phyloP scores from a whole-genome alignment of 2,888 invertebrate genomes.

The Polylopha cassiicola region DNA sequence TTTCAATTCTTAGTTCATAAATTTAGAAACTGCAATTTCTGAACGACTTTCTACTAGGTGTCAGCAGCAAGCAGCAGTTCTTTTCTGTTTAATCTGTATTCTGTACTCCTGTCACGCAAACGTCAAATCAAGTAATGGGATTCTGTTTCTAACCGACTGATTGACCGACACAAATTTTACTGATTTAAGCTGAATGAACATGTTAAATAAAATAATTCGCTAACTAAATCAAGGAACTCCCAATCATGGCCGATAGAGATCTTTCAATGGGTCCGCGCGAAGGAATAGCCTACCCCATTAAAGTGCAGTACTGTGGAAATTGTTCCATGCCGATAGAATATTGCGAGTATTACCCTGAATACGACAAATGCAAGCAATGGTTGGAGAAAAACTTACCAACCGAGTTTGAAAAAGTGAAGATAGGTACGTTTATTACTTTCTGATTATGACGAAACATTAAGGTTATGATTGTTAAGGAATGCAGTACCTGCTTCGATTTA shows the following conservation, averaged over 20 bases:
- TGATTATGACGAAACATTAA: slow-evolving; percentile 16
- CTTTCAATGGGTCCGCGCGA: slow-evolving; percentile 81
- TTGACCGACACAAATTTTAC: slow-evolving; percentile 11
- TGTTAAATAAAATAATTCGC: slow-evolving; percentile 11
- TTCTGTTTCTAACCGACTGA: slow-evolving; percentile 15
- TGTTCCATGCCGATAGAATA: slow-evolving; percentile 98
- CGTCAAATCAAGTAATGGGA: slow-evolving; percentile 17
- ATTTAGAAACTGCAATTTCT: too few relatives aligned
- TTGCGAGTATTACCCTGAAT: slow-evolving; percentile 98
- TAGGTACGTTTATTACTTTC: slow-evolving; percentile 64
- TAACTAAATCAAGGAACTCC: slow-evolving; percentile 14
- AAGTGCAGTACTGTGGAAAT: slow-evolving; percentile 94
- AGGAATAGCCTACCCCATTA: slow-evolving; percentile 87
- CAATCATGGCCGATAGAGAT: slow-evolving; percentile 76
- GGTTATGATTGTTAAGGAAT: slow-evolving; percentile 23
- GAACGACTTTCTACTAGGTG: too few relatives aligned
- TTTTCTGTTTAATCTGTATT: too few relatives aligned
- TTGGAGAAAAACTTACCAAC: slow-evolving; percentile 95
- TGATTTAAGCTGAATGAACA: slow-evolving; percentile 7
- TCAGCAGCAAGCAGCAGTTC: too few relatives aligned
- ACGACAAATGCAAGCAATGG: slow-evolving; percentile 98
- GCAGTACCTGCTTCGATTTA: not conserved
- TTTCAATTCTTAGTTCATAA: too few relatives aligned
- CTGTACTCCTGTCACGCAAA: slow-evolving; percentile 6
- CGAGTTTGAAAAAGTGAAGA: slow-evolving; percentile 92